phyloP scores from a whole-genome alignment of 2,797 vertebrate genomes.

The Benthosema pterotum region DNA sequence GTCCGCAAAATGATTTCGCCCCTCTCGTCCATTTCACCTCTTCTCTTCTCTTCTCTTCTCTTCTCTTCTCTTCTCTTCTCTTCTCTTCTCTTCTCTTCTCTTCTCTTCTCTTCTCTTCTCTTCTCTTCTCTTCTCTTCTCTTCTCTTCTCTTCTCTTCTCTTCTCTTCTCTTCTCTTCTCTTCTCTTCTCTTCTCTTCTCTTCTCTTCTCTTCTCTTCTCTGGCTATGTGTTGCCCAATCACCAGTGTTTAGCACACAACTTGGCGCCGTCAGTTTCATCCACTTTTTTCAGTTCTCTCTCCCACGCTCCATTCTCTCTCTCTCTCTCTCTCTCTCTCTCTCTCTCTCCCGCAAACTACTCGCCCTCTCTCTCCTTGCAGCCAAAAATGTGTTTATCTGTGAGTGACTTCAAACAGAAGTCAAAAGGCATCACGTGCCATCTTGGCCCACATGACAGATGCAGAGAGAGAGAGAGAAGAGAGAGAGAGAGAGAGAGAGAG shows the following conservation, averaged over 20 bases:
- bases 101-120: too few species aligned
- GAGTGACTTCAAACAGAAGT: constrained; percentile 57
- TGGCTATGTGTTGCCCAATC: too few species aligned
- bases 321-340: constrained; percentile 6
- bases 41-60: too few species aligned
- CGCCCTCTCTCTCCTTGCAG: constrained; percentile 46
- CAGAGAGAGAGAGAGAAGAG: constrained; percentile 2
- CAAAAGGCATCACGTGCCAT: constrained; percentile 43
- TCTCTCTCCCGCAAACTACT: constrained; percentile 9
- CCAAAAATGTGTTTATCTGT: constrained; percentile 69
- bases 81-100: too few species aligned
- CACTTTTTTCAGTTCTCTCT: not conserved
- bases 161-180: too few species aligned
- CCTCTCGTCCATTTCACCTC: too few species aligned
- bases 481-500: constrained; percentile 11
- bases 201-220: too few species aligned
- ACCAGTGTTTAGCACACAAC: not conserved
- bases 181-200: too few species aligned
- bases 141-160: too few species aligned
- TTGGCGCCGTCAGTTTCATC: constrained; percentile 12
- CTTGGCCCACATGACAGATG: constrained; percentile 58
- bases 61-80: too few species aligned
- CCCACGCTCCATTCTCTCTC: constrained; percentile 17
- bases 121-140: too few species aligned
- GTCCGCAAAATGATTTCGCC: too few species aligned